Base-by-base conservation (phyloP, 2,113 vertebrate genomes). In the Poeciliopsis occidentalis region DNA sequence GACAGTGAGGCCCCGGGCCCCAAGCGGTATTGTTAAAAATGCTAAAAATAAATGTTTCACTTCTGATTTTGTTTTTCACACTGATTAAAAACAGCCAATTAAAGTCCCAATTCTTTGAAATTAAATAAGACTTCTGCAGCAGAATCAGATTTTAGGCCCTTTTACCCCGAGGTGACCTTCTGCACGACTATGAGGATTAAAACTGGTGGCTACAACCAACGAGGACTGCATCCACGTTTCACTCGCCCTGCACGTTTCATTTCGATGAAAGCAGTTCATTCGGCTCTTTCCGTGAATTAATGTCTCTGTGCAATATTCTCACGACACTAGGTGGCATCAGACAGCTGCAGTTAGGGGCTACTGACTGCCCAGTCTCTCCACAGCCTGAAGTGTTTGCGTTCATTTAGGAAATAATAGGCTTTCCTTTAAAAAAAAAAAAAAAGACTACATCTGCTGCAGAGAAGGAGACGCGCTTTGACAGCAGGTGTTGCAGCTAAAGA, bases 301-400 rank as follows among this genome's bases (percentile, higher is more conserved):
- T n/a, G 24, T 57, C 27, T 29, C 75, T 79, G 73, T 66, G 69
- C 75, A 80, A 81, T 85, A 77, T 82, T 60, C 15, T 76, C 65
- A 73, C 77, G 72, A 85, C 88, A 86, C 90, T 91, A 91, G 90
- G 78, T 90, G 90, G 90, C 90, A 90, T 90, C 88, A 85, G 39
- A 75, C 84, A 81, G 76, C 90, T 84, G 74, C 67, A 73, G 66
- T 76, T 62, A 27, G 39, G 29, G 62, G 64, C 13, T n/a, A 51
- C 19, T 60, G 39, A 19, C 76, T 51, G 61, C 67, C 17, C 39
- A 10, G 57, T 8, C 6, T 54, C 69, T 73, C 65, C 22, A 3
- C 34, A 39, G 60, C 29, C n/a, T 19, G 41, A 29, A 17, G 27
- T 10, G 17, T 22, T 15, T 19, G 13, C 62, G 31, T 12, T 27